These are phyloP conservation scores for Halcyon senegalensis DNA, from an alignment of 2,113 vertebrate species.

Conservation along the genomic window DNA sequence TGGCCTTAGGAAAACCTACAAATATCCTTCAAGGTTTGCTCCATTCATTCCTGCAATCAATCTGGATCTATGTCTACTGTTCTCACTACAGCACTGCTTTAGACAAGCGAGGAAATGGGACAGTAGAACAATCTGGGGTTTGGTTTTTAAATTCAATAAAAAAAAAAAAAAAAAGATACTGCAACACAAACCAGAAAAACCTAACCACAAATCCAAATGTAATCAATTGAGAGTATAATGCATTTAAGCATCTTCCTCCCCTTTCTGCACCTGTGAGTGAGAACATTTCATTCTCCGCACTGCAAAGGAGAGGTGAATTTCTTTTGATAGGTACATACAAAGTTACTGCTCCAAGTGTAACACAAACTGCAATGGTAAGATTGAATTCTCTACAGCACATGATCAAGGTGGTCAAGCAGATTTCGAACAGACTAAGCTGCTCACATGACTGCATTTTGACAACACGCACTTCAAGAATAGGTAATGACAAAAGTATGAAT, in stretches of 20 bases:
- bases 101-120: not conserved
- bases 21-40: not conserved
- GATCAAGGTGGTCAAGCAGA: not conserved
- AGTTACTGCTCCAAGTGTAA: not conserved
- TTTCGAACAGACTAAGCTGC: not conserved
- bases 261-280: not conserved
- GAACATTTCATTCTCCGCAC: not conserved
- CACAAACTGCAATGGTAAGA: not conserved
- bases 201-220: not conserved
- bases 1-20: fast-evolving
- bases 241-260: not conserved
- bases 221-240: not conserved
- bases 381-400: not conserved
- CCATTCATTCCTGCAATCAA: not conserved
- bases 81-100: not conserved
- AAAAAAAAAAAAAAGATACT: not conserved
- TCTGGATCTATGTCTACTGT: not conserved
- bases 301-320: not conserved
- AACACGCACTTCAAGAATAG: not conserved
- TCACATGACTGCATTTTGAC: not conserved
- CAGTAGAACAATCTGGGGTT: not conserved
- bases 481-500: not conserved
- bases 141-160: not conserved
- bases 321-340: not conserved
- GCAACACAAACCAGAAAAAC: not conserved